Evolutionary conservation across 2,113 vertebrate species (phyloP), one percentile per base, ranked within the genome.

Genomic region (Furnarius figulus): DNA sequence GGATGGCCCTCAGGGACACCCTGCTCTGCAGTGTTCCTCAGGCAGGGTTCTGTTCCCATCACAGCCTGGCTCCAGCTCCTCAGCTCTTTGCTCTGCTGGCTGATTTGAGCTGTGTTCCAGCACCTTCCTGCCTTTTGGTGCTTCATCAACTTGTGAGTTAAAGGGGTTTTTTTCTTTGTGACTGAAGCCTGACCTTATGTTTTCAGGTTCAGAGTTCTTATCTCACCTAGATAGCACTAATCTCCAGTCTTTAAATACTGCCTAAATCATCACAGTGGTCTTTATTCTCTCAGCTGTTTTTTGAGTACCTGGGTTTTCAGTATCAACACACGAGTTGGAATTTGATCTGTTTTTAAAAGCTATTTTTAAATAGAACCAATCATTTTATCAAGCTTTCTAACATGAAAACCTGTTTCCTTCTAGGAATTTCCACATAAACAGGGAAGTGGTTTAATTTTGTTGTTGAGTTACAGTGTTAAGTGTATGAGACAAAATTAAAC

Each of bases 401-500:
- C 55, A 33, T 14, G 49, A 65, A 68, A 73, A 95, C 24, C 17
- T 18, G 13, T 61, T 82, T 89, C 42, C 44, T 93, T 96, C 82
- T 94, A 96, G 91, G 94, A 97, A 87, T 87, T 93, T 76, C 23
- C 33, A 50, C 71, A 56, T 70, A 85, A 94, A 80, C 70, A 80
- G 78, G 81, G 56, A 86, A 93, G 68, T 78, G 85, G 66, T 90
- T 96, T 88, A 63, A 83, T 93, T 92, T 89, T 86, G 89, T 80
- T 88, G 55, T 89, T 76, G 58, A 76, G 78, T 94, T 90, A 39
- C 28, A 76, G 85, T 65, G 92, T 75, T 71, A 81, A 89, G 70
- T 71, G 40, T 53, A 59, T 2, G 40, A 95, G 95, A 95, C 77
- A 87, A 95, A 96, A 95, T 96, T 95, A 97, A 96, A 93, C 95